Evolutionary conservation across 1,140 invertebrate species (phyloP), one percentile per base, ranked within the genome.

Genomic region (Diuraphis noxia): DNA sequence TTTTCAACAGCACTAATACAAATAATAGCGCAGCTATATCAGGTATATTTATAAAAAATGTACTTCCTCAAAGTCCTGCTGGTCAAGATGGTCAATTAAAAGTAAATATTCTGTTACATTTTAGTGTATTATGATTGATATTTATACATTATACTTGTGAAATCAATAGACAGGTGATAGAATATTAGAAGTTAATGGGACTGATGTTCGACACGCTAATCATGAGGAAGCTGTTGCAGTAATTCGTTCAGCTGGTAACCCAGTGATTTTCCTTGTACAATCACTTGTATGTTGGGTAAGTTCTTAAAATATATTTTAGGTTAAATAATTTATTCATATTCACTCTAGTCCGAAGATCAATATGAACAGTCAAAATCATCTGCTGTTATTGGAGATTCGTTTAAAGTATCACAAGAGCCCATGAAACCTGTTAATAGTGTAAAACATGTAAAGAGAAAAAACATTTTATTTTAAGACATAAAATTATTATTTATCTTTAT

Each of bases 41-140:
- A 85, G 99, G 99, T 30, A 99, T 99, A 93, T 99, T 99, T 94
- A 98, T 99, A 93, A 99, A 99, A 94, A 98, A 99, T 94, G 98
- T 99, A 19, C 95, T 99, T 52, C 96, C 97, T 7, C 96, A 98
- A 92, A 99, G 98, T 95, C 98, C 98, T n/a, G 99, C 98, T 10
- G 98, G 98, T 72, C 95, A 95, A 93, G 97, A 97, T 93, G 98
- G 97, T 46, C 96, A 97, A 92, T 94, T 99, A 41, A 98, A 98
- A 95, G 97, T 97, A 94, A 93, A 92, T 86, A 41, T 40, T 79
- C 23, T 17, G 25, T 88, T 85, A 77, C 17, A 2, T 56, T 19
- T 91, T 41, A 92, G 40, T 84, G 77, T 85, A 56, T 92, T 92
- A 92, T 92, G 93, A 93, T 41, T 86, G 49, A 52, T 92, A 36